Evolutionary conservation across 2,113 vertebrate genomes (phyloP).

Genomic region (Myotis yumanensis): DNA sequence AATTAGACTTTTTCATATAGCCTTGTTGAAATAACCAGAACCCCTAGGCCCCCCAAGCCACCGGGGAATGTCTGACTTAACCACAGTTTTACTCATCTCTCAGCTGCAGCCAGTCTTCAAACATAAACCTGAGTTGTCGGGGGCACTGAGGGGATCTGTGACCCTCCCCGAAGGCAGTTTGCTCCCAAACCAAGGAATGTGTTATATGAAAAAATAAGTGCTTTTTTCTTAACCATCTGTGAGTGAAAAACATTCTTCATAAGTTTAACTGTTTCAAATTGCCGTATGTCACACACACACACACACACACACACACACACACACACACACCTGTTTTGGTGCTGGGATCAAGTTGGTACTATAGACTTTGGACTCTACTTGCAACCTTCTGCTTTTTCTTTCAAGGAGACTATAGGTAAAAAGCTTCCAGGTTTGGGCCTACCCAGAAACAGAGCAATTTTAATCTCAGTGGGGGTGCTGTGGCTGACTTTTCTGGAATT

Average conservation of each 20-base stretch:
- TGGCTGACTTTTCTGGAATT: slow-evolving; percentile 65
- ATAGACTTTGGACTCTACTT: background rate
- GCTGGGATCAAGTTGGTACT: slow-evolving; percentile 1
- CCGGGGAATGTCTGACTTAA: slow-evolving; percentile 36
- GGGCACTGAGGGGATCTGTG: slow-evolving; percentile 68
- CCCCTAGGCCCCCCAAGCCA: slow-evolving; percentile 40
- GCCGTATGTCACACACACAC: slow-evolving; percentile 50
- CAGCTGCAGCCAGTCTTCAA: slow-evolving; percentile 62
- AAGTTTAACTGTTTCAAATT: slow-evolving; percentile 75
- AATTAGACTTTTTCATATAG: slow-evolving; percentile 67
- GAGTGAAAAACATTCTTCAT: slow-evolving; percentile 76
- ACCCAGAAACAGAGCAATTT: slow-evolving; percentile 56
- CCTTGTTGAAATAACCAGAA: slow-evolving; percentile 64
- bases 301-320: background rate
- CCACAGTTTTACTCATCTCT: slow-evolving; percentile 60
- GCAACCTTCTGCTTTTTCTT: slow-evolving; percentile 3
- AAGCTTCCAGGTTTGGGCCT: slow-evolving; percentile 50
- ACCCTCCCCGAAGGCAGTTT: slow-evolving; percentile 69
- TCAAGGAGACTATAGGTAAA: slow-evolving; percentile 27
- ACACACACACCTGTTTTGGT: background rate
- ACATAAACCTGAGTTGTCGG: slow-evolving; percentile 47
- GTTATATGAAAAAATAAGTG: slow-evolving; percentile 77
- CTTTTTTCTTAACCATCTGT: slow-evolving; percentile 73
- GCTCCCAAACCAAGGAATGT: slow-evolving; percentile 69
- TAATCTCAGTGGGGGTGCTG: background rate